A percentile compares a stretch with the other conserved stretches of the same genome.
phyloP scores from a whole-genome alignment of 2,888 invertebrate genomes.

The Yponomeuta malinellus region DNA sequence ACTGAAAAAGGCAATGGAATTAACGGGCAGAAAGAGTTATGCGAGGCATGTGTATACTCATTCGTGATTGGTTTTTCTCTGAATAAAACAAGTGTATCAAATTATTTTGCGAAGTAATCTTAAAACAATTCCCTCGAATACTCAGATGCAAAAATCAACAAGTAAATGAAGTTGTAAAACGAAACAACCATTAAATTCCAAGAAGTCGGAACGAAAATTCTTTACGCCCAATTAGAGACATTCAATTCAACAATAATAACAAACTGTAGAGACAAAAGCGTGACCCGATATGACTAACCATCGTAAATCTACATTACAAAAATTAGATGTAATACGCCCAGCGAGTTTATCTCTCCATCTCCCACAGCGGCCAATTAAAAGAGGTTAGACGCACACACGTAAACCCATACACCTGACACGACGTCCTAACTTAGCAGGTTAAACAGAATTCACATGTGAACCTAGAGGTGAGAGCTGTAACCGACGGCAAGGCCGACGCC shows the following conservation, averaged over 20 bases:
- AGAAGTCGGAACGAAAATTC: neutral
- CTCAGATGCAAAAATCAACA: neutral
- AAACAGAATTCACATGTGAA: slow-evolving; percentile 73
- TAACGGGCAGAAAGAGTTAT: neutral
- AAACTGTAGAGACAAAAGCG: slow-evolving; percentile 50
- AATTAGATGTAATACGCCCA: slow-evolving; percentile 60
- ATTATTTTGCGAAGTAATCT: too few relatives aligned
- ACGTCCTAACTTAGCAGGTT: slow-evolving; percentile 61
- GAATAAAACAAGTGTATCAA: too few relatives aligned
- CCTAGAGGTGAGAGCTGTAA: slow-evolving; percentile 69
- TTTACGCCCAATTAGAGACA: slow-evolving; percentile 11
- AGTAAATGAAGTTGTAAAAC: neutral
- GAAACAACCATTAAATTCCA: neutral
- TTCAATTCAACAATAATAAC: slow-evolving; percentile 27
- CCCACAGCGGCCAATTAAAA: slow-evolving; percentile 51
- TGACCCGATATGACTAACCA: slow-evolving; percentile 46
- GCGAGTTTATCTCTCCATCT: slow-evolving; percentile 52
- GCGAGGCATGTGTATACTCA: neutral
- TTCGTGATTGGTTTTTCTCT: too few relatives aligned
- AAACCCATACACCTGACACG: slow-evolving; percentile 47
- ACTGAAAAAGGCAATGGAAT: neutral
- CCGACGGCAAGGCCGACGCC: slow-evolving; percentile 70
- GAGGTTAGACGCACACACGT: slow-evolving; percentile 37
- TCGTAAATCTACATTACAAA: slow-evolving; percentile 59
- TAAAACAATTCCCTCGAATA: neutral